Conservation (phyloP, 1,140 invertebrate genomes). For the Drosophila ironensis region DNA sequence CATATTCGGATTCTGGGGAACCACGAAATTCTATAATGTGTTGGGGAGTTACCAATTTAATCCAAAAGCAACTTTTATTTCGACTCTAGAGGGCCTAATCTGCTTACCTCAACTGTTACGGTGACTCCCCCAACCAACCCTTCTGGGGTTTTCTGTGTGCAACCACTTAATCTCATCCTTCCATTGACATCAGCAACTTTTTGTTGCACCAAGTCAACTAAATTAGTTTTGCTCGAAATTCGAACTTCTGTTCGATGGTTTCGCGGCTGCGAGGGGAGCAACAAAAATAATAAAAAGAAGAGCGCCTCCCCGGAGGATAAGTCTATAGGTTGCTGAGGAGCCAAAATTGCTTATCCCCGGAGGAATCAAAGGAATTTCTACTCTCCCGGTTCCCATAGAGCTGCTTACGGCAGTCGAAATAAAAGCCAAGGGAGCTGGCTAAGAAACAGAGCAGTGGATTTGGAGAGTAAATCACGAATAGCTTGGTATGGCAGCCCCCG, state of each 20-base stretch:
- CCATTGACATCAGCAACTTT: conserved; percentile 35
- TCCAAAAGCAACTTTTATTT: no score
- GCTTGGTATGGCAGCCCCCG: conserved; percentile 56
- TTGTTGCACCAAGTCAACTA: conserved; percentile 38
- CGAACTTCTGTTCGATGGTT: conserved; percentile 28
- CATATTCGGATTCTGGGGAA: no score
- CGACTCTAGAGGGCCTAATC: neutral
- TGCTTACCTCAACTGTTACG: neutral
- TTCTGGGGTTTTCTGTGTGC: no score
- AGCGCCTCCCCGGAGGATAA: neutral
- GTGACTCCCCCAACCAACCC: neutral
- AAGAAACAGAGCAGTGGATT: conserved; percentile 19
- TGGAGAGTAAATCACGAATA: conserved; percentile 79
- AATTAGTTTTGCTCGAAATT: conserved; percentile 41
- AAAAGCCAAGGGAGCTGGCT: neutral
- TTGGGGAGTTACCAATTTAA: no score
- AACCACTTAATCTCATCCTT: conserved; percentile 7
- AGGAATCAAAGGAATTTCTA: conserved; percentile 68
- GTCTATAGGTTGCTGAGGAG: conserved; percentile 1
- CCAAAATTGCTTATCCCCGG: conserved; percentile 54
- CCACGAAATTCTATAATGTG: no score
- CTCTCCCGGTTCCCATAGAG: conserved; percentile 63
- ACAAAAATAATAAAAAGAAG: conserved; percentile 1
- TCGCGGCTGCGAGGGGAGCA: neutral
- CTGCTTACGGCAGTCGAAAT: conserved; percentile 50